Evolutionary conservation across 2,113 vertebrate species (phyloP), one percentile per base, ranked within the genome.

Genomic region (Alethe diademata): DNA sequence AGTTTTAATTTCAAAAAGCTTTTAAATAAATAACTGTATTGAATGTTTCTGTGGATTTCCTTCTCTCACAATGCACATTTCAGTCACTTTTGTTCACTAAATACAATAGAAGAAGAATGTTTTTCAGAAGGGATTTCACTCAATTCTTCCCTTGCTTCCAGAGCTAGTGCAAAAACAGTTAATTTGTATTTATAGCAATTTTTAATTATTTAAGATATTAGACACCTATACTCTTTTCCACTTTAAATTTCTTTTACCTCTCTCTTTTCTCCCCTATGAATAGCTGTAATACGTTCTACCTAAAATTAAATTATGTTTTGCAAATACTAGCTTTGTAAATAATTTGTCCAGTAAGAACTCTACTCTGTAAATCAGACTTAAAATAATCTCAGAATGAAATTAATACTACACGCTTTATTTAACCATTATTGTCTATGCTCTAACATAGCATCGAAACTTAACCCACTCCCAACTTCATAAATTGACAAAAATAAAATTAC

Each of bases 41-140:
- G 40, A 93, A 25, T 78, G 54, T 29, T 95, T 81, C 67, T 67
- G 56, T 67, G 54, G 22, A 92, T 80, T 84, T 88, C 35, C 67
- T 86, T 88, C 51, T 69, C 19, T 83, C 67, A 70, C 24, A 47
- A 38, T 8, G 26, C 60, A 64, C 25, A 47, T 22, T 60, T 50
- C 76, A 86, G 67, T 25, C 65, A 78, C 60, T 82, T 85, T 80
- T 94, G 75, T 51, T 72, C 36, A 47, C 14, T 33, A 76, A 74
- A 86, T 48, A 91, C n/a, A 90, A 74, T 17, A 81, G 78, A 79
- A 76, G 43, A 56, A 91, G 24, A 33, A 48, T 15, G 11, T 11
- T 50, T 82, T 95, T 92, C 75, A 83, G n/a, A 90, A 92, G 43
- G 15, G 20, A 80, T 90, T 92, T 90, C 31, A 90, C 16, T 73